A percentile compares a stretch with the other conserved stretches of the same genome.
Evolutionary conservation across 2,113 vertebrate genomes (phyloP).

Genomic region (Callipepla californica): DNA sequence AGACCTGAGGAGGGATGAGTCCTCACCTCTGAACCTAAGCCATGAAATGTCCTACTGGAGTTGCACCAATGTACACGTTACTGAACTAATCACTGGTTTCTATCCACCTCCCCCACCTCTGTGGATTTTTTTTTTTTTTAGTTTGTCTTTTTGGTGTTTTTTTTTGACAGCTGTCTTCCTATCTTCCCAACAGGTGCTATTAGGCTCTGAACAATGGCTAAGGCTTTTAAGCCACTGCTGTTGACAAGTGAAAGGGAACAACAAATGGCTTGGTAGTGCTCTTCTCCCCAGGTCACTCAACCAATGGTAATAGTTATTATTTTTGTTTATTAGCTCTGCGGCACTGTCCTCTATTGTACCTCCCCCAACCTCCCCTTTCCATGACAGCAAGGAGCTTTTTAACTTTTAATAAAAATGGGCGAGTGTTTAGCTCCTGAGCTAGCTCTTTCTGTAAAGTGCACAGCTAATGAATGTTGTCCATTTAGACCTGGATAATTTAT

Average conservation of each 20-base stretch:
- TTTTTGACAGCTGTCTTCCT: conserved; percentile 85
- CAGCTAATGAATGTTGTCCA: conserved; percentile 77
- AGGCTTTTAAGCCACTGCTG: conserved; percentile 91
- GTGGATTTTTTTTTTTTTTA: not conserved
- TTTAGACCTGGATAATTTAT: conserved; percentile 79
- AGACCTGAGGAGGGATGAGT: not conserved
- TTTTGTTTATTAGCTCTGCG: conserved; percentile 91
- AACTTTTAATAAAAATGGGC: conserved; percentile 89
- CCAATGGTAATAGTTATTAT: conserved; percentile 87
- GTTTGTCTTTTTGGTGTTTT: no score
- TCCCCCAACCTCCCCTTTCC: conserved; percentile 52
- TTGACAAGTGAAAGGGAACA: conserved; percentile 92
- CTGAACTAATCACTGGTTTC: conserved; percentile 26
- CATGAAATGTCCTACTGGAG: conserved; percentile 1
- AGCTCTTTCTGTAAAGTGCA: conserved; percentile 74
- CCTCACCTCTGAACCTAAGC: not conserved
- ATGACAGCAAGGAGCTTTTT: conserved; percentile 88
- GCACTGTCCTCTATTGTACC: conserved; percentile 81
- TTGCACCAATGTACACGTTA: not conserved
- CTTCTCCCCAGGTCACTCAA: conserved; percentile 82
- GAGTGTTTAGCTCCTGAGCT: conserved; percentile 62
- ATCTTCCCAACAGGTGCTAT: conserved; percentile 91
- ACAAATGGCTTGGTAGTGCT: conserved; percentile 86
- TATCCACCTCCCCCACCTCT: not conserved
- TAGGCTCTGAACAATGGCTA: conserved; percentile 86